Evolutionary conservation across 1,140 invertebrate genomes (phyloP).

Genomic region (Nephotettix cincticeps): DNA sequence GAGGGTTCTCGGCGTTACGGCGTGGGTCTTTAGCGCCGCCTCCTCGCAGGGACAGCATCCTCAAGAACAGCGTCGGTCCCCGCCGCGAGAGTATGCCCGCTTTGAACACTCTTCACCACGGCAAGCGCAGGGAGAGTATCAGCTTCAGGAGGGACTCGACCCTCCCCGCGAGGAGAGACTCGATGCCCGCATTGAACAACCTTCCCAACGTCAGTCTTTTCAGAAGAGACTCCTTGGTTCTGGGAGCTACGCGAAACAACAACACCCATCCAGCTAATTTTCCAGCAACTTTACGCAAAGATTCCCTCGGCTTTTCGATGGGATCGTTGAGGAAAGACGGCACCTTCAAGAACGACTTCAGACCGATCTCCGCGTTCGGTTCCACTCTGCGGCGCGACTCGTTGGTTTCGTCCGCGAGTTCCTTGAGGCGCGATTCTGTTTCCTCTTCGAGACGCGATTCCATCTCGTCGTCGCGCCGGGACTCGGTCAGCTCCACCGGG

Average conservation of each 20-base stretch:
- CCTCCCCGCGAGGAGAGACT: constrained; percentile 46
- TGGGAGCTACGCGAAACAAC: constrained; percentile 33
- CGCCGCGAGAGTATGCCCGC: constrained; percentile 50
- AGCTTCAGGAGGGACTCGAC: constrained; percentile 16
- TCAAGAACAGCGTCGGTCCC: constrained; percentile 38
- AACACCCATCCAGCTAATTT: constrained; percentile 62
- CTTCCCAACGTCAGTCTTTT: constrained; percentile 42
- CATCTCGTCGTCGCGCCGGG: constrained; percentile 47
- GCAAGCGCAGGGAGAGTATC: constrained; percentile 4
- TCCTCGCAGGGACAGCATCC: constrained; percentile 33
- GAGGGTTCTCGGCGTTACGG: constrained; percentile 54
- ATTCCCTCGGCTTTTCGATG: constrained; percentile 55
- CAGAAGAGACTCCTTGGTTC: constrained; percentile 53
- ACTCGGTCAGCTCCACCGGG: constrained; percentile 11
- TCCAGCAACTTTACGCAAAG: constrained; percentile 60
- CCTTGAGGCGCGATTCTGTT: constrained; percentile 66
- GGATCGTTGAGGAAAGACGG: constrained; percentile 44
- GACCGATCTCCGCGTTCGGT: constrained; percentile 13
- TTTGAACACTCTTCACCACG: neutral
- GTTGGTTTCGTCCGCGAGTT: constrained; percentile 65
- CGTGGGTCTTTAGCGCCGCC: constrained; percentile 39
- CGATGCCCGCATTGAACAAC: constrained; percentile 44
- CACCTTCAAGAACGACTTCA: neutral
- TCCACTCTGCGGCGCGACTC: constrained; percentile 43
- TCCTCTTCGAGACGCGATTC: constrained; percentile 62